Percentiles rank a stretch among this genome's conserved stretches.
phyloP scores from a whole-genome alignment of 2,113 vertebrate genomes.

The Piaya cayana region DNA sequence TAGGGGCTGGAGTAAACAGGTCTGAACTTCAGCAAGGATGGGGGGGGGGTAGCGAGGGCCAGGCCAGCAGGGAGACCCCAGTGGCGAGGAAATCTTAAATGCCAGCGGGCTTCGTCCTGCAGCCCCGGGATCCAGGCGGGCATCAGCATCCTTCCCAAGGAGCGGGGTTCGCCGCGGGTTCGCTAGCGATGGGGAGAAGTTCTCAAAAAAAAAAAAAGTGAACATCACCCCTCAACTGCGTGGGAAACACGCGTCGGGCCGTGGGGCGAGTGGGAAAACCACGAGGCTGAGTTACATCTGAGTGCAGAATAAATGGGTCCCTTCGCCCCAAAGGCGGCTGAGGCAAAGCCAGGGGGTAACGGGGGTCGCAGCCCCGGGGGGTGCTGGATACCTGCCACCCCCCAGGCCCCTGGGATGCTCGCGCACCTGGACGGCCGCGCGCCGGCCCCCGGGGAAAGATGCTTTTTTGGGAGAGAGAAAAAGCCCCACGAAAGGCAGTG shows the following conservation, averaged over 20 bases:
- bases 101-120: neutral
- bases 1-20: conserved; percentile 62
- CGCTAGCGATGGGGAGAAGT: neutral
- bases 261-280: neutral
- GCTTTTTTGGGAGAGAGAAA: neutral
- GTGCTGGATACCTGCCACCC: no score
- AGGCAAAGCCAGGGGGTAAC: neutral
- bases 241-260: neutral
- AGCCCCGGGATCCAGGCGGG: neutral
- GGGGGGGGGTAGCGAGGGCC: conserved; percentile 25
- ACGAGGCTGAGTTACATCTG: neutral
- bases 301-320: neutral
- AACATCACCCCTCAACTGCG: neutral
- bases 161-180: neutral
- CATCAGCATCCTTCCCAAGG: neutral
- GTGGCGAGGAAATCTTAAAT: neutral
- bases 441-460: neutral
- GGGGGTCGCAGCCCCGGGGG: neutral
- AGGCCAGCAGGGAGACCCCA: neutral
- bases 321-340: neutral
- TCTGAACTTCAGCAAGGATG: conserved; percentile 67
- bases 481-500: neutral
- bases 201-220: neutral
- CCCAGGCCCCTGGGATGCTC: neutral
- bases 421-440: neutral